phyloP scores from a whole-genome alignment of 2,888 invertebrate species.

The Ennomos fuscantarius region DNA sequence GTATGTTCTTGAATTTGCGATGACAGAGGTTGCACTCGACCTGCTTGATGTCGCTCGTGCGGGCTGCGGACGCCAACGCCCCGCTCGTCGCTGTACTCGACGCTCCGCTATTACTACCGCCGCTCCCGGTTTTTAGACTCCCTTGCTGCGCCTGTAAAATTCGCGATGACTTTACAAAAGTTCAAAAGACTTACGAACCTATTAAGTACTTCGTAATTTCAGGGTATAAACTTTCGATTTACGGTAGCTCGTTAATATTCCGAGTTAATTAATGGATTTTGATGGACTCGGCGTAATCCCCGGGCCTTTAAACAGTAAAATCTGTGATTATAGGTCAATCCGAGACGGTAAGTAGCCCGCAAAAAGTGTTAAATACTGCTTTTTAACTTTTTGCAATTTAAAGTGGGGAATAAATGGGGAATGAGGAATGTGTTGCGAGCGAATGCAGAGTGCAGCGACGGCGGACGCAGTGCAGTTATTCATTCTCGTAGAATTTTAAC shows the following conservation, averaged over 20 bases:
- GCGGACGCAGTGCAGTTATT: conserved; percentile 69
- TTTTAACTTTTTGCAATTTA: conserved; percentile 25
- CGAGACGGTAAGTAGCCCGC: conserved; percentile 47
- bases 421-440: conserved; percentile 43
- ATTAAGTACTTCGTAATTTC: conserved; percentile 78
- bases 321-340: conserved; percentile 67
- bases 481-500: conserved; percentile 79
- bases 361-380: conserved; percentile 35
- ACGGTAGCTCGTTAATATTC: conserved; percentile 76
- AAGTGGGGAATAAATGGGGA: conserved; percentile 35
- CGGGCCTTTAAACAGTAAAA: conserved; percentile 61
- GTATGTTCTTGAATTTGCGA: conserved; percentile 98
- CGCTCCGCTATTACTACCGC: conserved; percentile 57
- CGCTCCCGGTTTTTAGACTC: conserved; percentile 66
- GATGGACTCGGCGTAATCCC: conserved; percentile 71
- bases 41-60: conserved; percentile 90
- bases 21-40: conserved; percentile 98
- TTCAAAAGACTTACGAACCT: conserved; percentile 76
- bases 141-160: conserved; percentile 75
- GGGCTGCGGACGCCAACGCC: conserved; percentile 50
- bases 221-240: conserved; percentile 76
- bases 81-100: conserved; percentile 54
- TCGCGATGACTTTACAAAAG: conserved; percentile 71
- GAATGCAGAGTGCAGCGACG: conserved; percentile 44
- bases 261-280: conserved; percentile 80